Evolutionary conservation across 2,888 invertebrate species (phyloP), one percentile per base, ranked within the genome.

Genomic region (Emesis russula): DNA sequence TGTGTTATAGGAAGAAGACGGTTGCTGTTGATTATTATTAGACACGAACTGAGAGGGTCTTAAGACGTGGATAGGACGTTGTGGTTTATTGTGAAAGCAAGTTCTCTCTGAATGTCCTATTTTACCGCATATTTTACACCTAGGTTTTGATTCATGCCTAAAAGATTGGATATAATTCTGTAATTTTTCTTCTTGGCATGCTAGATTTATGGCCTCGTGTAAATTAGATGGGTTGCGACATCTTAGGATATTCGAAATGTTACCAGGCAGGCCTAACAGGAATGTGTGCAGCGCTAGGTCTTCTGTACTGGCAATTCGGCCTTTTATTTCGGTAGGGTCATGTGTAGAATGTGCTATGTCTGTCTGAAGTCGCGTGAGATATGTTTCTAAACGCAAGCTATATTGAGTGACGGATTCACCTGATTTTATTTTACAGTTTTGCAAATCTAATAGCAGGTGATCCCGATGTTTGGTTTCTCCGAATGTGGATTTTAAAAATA

Each of bases 181-280:
- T 18, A 77, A 53, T 63, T 77, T 77, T 38, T 77, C 77, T 15
- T 77, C 77, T 13, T 77, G 77, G 4, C 58, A 36, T 5, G 77
- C 36, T 3, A 63, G 36, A 13, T 77, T 77, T 18, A 77, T 58
- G n/a, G 66, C 41, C 6, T 66, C 77, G 9, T 63, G 25, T 3
- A 77, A 13, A 0, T 36, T 63, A 18, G 36, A 18, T 11, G 63
- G 77, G 9, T 36, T 38, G 1, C 66, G 66, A 41, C 66, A 77
- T 36, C 77, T 77, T 15, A 63, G 13, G 7, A 41, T 77, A 18
- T 33, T 77, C 7, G 66, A 77, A 1, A 77, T 77, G 18, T 77
- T 18, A 36, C 63, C 13, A 18, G 77, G 77, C 13, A 66, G 6
- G 18, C 77, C 77, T 38, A 66, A 38, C 13, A 77, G 66, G 66